A percentile compares a stretch with the other conserved stretches of the same genome.
Evolutionary conservation across 2,888 invertebrate species (phyloP).

Genomic region (Phania funesta): DNA sequence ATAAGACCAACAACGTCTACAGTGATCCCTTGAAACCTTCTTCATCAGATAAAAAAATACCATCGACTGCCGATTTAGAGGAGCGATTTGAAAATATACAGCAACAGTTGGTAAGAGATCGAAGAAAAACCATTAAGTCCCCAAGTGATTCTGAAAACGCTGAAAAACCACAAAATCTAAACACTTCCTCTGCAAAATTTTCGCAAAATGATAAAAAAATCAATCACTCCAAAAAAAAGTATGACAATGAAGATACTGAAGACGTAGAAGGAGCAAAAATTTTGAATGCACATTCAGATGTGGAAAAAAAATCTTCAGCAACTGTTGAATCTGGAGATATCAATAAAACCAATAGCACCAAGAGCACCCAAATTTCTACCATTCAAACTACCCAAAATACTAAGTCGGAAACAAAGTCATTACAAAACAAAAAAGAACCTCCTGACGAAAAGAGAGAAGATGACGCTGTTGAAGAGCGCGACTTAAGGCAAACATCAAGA

Average conservation of each 20-base stretch:
- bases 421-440: conserved; percentile 73
- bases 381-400: conserved; percentile 67
- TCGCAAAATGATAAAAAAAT: neutral
- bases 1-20: neutral
- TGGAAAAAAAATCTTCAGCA: neutral
- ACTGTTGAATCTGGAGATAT: conserved; percentile 1
- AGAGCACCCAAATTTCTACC: neutral
- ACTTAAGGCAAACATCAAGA: neutral
- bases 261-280: neutral
- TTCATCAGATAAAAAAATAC: conserved; percentile 69
- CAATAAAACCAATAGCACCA: neutral
- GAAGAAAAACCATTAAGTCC: conserved; percentile 28
- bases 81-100: conserved; percentile 67
- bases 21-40: neutral
- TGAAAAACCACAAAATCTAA: conserved; percentile 34
- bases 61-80: conserved; percentile 70
- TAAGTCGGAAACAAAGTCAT: conserved; percentile 69
- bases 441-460: conserved; percentile 69
- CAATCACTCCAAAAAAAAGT: neutral
- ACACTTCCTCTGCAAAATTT: neutral
- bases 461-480: neutral
- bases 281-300: neutral
- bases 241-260: conserved; percentile 28
- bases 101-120: conserved; percentile 65
- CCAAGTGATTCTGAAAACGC: conserved; percentile 60